A percentile compares a stretch with the other conserved stretches of the same genome.
Conservation (phyloP, 2,888 invertebrate species). For the Ypsolopha sequella region DNA sequence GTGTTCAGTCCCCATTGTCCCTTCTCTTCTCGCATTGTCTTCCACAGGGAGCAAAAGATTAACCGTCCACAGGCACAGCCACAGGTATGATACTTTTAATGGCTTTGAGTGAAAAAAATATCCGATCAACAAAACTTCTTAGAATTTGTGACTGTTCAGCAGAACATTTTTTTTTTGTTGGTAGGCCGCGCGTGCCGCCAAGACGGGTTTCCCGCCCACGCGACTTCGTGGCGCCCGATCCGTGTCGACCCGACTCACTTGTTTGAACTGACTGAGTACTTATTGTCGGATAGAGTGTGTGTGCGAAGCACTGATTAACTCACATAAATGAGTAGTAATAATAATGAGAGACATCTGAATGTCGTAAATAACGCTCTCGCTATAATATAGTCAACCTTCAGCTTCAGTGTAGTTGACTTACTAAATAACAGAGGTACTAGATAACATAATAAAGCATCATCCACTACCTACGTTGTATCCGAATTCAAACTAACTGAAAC, state of each 20-base stretch:
- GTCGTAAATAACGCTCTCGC: no score
- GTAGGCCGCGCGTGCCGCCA: constrained; percentile 35
- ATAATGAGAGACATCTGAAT: neutral
- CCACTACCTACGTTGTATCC: no score
- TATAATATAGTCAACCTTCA: no score
- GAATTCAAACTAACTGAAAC: no score
- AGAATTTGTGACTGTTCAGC: neutral
- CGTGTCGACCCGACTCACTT: neutral
- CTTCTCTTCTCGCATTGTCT: no score
- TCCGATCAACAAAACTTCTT: neutral
- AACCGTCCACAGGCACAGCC: no score
- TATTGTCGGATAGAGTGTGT: neutral
- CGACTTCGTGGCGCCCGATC: constrained; percentile 62
- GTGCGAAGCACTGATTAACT: neutral
- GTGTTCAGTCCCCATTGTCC: neutral
- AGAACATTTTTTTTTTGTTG: constrained; percentile 8
- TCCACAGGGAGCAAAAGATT: no score
- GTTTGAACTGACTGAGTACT: neutral
- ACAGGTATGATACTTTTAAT: no score
- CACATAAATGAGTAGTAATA: neutral
- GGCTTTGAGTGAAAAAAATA: no score
- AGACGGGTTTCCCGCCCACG: constrained; percentile 68
- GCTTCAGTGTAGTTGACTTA: no score
- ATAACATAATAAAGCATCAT: no score
- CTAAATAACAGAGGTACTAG: no score